These are phyloP conservation scores for Dolichallabes microphthalmus DNA, from an alignment of 2,113 vertebrate species.

Conservation along the genomic window DNA sequence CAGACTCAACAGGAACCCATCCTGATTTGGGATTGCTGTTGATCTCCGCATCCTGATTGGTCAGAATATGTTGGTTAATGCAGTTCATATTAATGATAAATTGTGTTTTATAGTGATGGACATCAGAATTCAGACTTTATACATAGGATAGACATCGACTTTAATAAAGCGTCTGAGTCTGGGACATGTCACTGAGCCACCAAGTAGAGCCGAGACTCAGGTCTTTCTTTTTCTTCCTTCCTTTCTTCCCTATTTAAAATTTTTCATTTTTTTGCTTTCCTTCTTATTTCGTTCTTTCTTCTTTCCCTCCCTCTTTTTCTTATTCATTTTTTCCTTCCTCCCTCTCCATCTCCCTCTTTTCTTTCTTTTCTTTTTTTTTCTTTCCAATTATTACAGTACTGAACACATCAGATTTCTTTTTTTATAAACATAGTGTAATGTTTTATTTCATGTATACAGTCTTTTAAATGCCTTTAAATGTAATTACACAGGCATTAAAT, in stretches of 20 bases:
- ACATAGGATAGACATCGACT: background rate
- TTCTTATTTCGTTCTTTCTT: too few relatives aligned
- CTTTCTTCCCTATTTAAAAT: too few relatives aligned
- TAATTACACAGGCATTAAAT: background rate
- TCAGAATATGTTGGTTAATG: background rate
- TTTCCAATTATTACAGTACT: background rate
- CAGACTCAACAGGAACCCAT: too few relatives aligned
- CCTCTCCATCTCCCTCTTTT: background rate
- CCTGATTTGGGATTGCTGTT: background rate
- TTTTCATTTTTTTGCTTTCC: too few relatives aligned
- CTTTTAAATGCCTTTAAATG: background rate
- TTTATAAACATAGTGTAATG: too few relatives aligned
- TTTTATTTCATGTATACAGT: background rate
- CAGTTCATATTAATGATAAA: background rate
- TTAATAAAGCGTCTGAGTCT: background rate
- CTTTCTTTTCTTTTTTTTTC: background rate
- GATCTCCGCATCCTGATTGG: background rate
- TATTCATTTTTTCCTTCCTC: too few relatives aligned
- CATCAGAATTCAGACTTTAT: background rate
- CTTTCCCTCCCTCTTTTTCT: too few relatives aligned
- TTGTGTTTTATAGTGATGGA: background rate
- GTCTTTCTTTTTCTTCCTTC: too few relatives aligned
- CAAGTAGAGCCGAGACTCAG: too few relatives aligned
- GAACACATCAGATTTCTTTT: background rate
- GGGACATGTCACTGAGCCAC: too few relatives aligned